phyloP scores from a whole-genome alignment of 1,140 invertebrate genomes.

The Tetragnatha versicolor region DNA sequence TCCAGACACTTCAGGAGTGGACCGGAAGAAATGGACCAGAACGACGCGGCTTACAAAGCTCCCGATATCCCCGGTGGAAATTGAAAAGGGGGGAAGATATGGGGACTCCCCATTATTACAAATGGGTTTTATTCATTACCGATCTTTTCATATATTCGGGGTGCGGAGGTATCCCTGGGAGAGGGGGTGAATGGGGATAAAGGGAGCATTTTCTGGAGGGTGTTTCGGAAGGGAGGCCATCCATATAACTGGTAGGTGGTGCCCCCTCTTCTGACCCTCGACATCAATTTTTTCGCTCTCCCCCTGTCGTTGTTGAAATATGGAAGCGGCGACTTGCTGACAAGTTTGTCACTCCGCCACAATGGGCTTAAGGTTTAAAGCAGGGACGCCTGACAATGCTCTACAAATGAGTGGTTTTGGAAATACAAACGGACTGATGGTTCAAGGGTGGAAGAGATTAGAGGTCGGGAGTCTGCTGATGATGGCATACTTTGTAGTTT shows the following conservation, averaged over 20 bases:
- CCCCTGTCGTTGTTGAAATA: too few species aligned
- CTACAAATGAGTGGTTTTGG: neutral
- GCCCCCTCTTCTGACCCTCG: neutral
- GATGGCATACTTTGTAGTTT: too few species aligned
- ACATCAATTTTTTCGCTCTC: too few species aligned
- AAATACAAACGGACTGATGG: neutral
- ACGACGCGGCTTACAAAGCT: slow-evolving; percentile 32
- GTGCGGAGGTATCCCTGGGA: neutral
- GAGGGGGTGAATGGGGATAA: neutral
- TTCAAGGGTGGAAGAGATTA: too few species aligned
- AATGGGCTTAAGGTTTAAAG: neutral
- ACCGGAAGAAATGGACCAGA: slow-evolving; percentile 39
- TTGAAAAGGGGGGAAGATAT: neutral
- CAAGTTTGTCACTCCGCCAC: neutral
- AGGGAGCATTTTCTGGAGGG: slow-evolving; percentile 1
- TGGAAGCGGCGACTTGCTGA: slow-evolving; percentile 9
- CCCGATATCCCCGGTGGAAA: neutral
- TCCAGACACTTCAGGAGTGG: slow-evolving; percentile 20
- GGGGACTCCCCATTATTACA: neutral
- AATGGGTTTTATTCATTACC: slow-evolving; percentile 8
- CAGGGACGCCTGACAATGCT: neutral
- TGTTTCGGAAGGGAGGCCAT: neutral
- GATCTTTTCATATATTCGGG: neutral
- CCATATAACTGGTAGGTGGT: neutral
- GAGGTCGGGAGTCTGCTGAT: too few species aligned